A percentile compares a stretch with the other conserved stretches of the same genome.
These are phyloP conservation scores for Hemiprocne comata DNA, from an alignment of 2,113 vertebrate species.

Conservation along the genomic window DNA sequence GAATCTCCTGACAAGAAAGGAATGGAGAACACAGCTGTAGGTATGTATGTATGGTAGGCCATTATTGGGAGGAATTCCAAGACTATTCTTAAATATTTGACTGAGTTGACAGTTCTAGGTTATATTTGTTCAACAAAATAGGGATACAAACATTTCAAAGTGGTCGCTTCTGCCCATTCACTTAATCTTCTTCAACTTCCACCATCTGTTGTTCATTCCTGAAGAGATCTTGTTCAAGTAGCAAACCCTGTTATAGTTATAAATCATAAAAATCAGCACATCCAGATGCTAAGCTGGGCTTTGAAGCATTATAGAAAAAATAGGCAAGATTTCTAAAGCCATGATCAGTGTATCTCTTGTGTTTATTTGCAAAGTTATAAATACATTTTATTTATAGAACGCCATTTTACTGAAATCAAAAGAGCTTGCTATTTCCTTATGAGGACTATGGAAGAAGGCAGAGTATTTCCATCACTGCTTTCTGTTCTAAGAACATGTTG, in stretches of 20 bases:
- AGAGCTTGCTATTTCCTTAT: constrained; percentile 38
- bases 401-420: constrained; percentile 36
- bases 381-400: constrained; percentile 65
- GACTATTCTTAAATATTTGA: background rate
- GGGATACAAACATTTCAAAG: background rate
- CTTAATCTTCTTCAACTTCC: background rate
- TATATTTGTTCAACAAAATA: background rate
- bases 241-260: background rate
- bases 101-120: background rate
- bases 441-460: background rate
- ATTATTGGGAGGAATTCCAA: background rate
- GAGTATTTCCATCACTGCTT: background rate
- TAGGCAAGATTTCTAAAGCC: constrained; percentile 53
- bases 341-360: constrained; percentile 51
- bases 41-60: background rate
- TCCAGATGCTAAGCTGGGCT: constrained; percentile 40
- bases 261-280: constrained; percentile 19
- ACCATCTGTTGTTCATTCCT: background rate
- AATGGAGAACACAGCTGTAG: background rate
- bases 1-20: background rate
- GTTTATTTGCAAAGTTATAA: constrained; percentile 63
- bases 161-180: background rate
- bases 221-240: constrained; percentile 8
- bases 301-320: constrained; percentile 42
- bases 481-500: constrained; percentile 1